A percentile compares a stretch with the other conserved stretches of the same genome.
Evolutionary conservation across 2,113 vertebrate genomes (phyloP).

Genomic region (Bambusicola thoracicus): DNA sequence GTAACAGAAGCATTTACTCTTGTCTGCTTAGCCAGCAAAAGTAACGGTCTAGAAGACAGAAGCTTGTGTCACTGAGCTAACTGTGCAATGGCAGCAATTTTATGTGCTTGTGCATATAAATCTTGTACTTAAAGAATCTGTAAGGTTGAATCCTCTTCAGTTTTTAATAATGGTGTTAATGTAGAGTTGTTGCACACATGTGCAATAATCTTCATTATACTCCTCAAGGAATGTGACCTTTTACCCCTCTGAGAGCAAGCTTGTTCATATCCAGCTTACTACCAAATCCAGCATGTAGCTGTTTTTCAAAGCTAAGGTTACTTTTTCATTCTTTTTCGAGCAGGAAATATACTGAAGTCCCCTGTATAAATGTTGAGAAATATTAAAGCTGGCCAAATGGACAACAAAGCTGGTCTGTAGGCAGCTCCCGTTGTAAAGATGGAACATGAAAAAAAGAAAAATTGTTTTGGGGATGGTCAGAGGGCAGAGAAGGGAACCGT

Average conservation of each 20-base stretch:
- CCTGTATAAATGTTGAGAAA: neutral
- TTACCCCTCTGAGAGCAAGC: neutral
- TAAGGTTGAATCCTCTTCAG: neutral
- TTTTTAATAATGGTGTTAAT: neutral
- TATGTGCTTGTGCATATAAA: neutral
- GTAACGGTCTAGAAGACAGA: neutral
- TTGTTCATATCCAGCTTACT: neutral
- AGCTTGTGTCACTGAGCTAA: neutral
- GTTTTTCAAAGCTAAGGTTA: neutral
- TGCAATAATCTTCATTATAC: neutral
- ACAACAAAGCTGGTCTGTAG: neutral
- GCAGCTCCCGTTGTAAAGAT: neutral
- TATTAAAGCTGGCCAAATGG: neutral
- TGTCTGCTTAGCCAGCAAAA: neutral
- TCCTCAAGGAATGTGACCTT: neutral
- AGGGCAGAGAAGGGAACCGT: neutral
- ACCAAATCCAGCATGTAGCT: neutral
- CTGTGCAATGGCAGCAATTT: neutral
- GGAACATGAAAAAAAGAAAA: neutral
- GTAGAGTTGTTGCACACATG: neutral
- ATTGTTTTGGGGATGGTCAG: accelerated
- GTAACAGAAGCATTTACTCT: neutral
- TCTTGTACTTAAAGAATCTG: neutral
- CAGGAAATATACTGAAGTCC: neutral
- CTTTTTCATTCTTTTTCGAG: neutral